phyloP scores from a whole-genome alignment of 2,888 invertebrate species.

The Eurytoma californica region DNA sequence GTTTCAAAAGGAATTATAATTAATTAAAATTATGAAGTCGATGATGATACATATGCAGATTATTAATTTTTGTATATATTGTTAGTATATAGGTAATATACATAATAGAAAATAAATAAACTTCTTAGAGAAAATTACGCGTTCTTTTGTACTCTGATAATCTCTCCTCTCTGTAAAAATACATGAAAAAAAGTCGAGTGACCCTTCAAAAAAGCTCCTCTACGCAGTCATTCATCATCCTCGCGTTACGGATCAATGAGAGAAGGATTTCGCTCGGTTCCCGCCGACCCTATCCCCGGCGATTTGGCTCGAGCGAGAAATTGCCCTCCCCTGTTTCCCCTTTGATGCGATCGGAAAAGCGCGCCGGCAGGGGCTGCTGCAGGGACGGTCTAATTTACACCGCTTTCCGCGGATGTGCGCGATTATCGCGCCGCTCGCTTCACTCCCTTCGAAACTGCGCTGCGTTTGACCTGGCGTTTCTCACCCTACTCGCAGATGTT shows the following conservation, averaged over 20 bases:
- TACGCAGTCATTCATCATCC: constrained; percentile 9
- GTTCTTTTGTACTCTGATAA: no score
- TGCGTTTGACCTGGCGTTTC: background rate
- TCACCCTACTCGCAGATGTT: background rate
- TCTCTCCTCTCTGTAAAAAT: no score
- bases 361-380: no score
- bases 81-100: no score
- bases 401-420: no score
- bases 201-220: background rate
- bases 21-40: background rate
- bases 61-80: no score
- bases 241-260: background rate
- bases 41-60: no score
- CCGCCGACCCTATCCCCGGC: background rate
- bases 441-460: background rate
- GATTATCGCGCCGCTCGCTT: background rate
- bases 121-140: no score
- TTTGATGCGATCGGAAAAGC: background rate
- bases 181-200: background rate
- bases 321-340: background rate
- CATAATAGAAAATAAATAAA: no score
- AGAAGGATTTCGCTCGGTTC: background rate
- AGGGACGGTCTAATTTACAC: no score
- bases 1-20: background rate
- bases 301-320: constrained; percentile 5